Evolutionary conservation across 2,888 invertebrate genomes (phyloP), one percentile per base, ranked within the genome.

Genomic region (Keiferia lycopersicella): DNA sequence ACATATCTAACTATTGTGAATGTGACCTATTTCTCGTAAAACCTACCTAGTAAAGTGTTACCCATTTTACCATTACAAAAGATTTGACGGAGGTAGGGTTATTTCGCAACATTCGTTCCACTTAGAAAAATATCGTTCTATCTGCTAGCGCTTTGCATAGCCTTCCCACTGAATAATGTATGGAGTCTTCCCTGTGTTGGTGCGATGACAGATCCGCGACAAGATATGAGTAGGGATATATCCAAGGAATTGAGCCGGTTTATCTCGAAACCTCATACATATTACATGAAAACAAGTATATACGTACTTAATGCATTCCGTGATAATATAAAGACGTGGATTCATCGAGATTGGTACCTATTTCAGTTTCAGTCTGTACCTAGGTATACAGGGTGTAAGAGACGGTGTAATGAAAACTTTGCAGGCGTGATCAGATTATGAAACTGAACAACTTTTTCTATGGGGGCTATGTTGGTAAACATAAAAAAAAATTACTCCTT

Each of bases 181-280:
- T 53, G 16, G 12, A n/a, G 34, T 34, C 56, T 34, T 14, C 34
- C 12, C n/a, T 26, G 30, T 22, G 22, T 22, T 53, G 22, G 16
- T n/a, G 16, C 60, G 45, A 22, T 45, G 60, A 58, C 58, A 58
- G 58, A 56, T 58, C 58, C 39, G 38, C 39, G 39, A 39, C 58
- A 39, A 58, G 38, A 58, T 58, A 39, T 60, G 39, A 60, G 45
- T 3, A 45, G 45, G 60, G 45, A 20, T 45, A 45, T 14, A 10
- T n/a, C 26, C 34, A 14, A 20, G 60, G n/a, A 45, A 60, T 45
- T 26, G 60, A 64, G 56, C 60, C 16, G 41, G 60, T 64, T 64
- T 45, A 64, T 64, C 57, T 50, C 64, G 62, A 64, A 58, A 30
- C 64, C 20, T 67, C 65, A 73, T 77, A 71, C 73, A 77, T 78